Evolutionary conservation across 64 coral and sea anemone species (phyloP), one percentile per base, ranked within the genome.

Genomic region (Cladopsammia gracilis): DNA sequence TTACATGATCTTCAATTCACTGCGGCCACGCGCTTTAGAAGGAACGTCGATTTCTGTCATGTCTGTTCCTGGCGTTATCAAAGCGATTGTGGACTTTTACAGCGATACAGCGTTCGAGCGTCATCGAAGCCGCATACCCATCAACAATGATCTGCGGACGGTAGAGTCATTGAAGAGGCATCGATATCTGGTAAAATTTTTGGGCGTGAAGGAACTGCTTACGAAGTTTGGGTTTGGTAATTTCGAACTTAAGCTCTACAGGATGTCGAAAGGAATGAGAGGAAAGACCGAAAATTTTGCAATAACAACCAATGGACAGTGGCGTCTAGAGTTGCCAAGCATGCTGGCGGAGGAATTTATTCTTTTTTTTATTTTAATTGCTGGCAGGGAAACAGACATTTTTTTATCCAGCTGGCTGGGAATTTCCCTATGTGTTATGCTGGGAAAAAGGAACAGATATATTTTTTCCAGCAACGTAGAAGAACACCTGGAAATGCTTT

Each of bases 251-350:
- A 79, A 79, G 47, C 8, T 79, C 76, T 19, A 79, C 76, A 79
- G 76, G 76, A 53, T 54, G 76, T 79, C 76, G 49, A 79, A 79
- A 79, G 76, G 76, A 79, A 51, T 79, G 44, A 46, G 48, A 53
- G 76, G 25, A 58, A 79, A 79, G 49, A 79, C 44, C n/a, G 76
- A 79, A 79, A 79, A 51, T 50, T 79, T 79, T 79, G 76, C 76
- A 79, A 79, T 79, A 79, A 79, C 16, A 14, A 53, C 45, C 44
- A 14, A 79, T 79, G 50, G 76, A 79, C 48, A 53, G 76, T 79
- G 9, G 76, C 25, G 23, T 14, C 85, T 87, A 25, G 85, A 87
- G 85, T 22, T 87, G 62, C 85, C 85, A 87, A 72, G 25, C 58
- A 49, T 86, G 50, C 62, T 86, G 15, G 16, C 52, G 47, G 83